A percentile compares a stretch with the other conserved stretches of the same genome.
These are phyloP conservation scores for Coluber constrictor DNA, from an alignment of 2,797 vertebrate genomes.

Conservation along the genomic window DNA sequence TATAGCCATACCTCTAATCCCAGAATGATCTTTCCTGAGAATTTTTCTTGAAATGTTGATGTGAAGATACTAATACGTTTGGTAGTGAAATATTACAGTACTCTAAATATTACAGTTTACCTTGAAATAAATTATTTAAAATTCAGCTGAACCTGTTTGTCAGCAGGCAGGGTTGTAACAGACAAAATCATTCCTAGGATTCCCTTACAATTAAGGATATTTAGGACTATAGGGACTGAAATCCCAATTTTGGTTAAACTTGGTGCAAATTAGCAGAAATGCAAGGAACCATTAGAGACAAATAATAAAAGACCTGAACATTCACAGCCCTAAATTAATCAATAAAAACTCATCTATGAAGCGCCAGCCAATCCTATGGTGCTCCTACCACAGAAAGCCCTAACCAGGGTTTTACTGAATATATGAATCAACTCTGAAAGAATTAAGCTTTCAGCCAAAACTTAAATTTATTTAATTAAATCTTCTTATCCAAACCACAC, in stretches of 20 bases:
- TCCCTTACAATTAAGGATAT: not conserved
- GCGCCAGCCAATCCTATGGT: not conserved
- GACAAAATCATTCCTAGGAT: not conserved
- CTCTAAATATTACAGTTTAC: not conserved
- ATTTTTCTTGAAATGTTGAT: not conserved
- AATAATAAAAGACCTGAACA: not conserved
- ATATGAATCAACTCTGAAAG: not conserved
- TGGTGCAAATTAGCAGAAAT: not conserved
- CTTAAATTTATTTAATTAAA: not conserved
- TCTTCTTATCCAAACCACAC: not conserved
- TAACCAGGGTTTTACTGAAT: not conserved
- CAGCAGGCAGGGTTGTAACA: not conserved
- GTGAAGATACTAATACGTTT: not conserved
- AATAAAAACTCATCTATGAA: not conserved
- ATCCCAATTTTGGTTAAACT: not conserved
- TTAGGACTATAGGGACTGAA: not conserved
- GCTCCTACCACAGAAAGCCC: not conserved
- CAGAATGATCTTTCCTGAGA: not conserved
- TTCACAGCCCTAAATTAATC: not conserved
- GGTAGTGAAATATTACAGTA: not conserved
- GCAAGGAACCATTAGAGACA: not conserved
- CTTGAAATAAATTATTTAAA: not conserved
- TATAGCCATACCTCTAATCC: no score
- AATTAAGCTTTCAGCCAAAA: not conserved
- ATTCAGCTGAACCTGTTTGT: not conserved